phyloP scores from a whole-genome alignment of 2,113 vertebrate species.

The Pheucticus melanocephalus region DNA sequence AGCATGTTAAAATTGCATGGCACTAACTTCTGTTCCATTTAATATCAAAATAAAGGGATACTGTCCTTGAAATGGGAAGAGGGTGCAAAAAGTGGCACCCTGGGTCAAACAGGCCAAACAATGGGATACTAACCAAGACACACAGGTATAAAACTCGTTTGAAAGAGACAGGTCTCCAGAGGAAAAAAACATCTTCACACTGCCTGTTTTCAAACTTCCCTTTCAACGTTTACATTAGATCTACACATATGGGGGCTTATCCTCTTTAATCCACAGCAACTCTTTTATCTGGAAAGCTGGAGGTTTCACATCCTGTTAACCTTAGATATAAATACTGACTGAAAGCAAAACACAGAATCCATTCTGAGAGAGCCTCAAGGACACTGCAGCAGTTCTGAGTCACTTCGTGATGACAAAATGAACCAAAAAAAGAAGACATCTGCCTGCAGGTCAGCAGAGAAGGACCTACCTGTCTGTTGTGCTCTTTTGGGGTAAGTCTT shows the following conservation, averaged over 20 bases:
- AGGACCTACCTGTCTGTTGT: slow-evolving; percentile 72
- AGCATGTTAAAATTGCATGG: not conserved
- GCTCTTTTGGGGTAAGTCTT: slow-evolving; percentile 87
- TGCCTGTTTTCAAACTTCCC: not conserved
- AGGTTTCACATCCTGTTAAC: not conserved
- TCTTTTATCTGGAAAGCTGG: not conserved
- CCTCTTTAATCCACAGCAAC: not conserved
- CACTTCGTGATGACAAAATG: not conserved
- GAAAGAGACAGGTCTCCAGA: not conserved
- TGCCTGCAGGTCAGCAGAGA: not conserved
- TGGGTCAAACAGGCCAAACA: not conserved
- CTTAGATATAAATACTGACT: not conserved
- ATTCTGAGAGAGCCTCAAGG: not conserved
- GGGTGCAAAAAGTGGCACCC: not conserved
- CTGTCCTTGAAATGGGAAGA: not conserved
- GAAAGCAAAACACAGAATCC: not conserved
- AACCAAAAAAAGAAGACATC: not conserved
- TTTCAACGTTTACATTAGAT: not conserved
- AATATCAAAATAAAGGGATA: not conserved
- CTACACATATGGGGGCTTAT: not conserved
- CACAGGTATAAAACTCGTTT: accelerated
- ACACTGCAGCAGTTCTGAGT: not conserved
- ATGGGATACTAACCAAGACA: not conserved
- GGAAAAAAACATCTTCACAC: not conserved
- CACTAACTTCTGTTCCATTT: not conserved